Percentiles rank a stretch among this genome's conserved stretches.
These are phyloP conservation scores for Trachops cirrhosus DNA, from an alignment of 2,797 vertebrate species.

Conservation along the genomic window DNA sequence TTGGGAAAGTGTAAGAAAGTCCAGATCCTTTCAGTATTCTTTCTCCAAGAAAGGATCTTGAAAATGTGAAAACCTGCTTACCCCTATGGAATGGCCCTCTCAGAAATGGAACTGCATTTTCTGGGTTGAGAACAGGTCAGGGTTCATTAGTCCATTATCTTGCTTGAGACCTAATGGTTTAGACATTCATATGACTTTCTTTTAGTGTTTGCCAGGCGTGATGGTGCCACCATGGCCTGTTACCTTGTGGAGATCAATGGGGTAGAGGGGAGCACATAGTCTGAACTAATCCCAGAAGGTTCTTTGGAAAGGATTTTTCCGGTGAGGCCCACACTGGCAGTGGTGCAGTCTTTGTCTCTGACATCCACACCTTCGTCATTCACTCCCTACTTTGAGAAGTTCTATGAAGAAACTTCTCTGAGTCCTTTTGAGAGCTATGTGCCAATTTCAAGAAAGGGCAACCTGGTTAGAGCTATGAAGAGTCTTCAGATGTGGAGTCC, in stretches of 20 bases:
- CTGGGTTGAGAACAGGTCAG: not conserved
- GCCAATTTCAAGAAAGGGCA: not conserved
- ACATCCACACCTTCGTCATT: conserved; percentile 11
- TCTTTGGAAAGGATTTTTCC: conserved; percentile 6
- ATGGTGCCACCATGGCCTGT: not conserved
- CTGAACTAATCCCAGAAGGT: not conserved
- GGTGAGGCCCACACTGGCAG: not conserved
- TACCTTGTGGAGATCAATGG: not conserved
- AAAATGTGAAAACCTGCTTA: conserved; percentile 30
- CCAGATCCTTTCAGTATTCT: not conserved
- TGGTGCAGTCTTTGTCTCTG: not conserved
- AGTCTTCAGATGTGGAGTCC: not conserved
- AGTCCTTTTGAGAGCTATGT: not conserved
- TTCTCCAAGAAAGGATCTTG: not conserved
- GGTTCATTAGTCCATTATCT: not conserved
- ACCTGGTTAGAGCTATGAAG: not conserved
- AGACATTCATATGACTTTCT: not conserved
- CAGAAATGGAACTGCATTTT: conserved; percentile 20
- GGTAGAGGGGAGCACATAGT: not conserved
- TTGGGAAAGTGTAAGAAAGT: conserved; percentile 12
- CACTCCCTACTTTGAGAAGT: not conserved
- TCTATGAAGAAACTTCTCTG: conserved; percentile 12
- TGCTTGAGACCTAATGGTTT: not conserved
- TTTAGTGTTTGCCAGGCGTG: not conserved
- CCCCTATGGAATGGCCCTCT: not conserved